Base-by-base conservation (phyloP, 2,888 invertebrate genomes). In the Tetropium fuscum region DNA sequence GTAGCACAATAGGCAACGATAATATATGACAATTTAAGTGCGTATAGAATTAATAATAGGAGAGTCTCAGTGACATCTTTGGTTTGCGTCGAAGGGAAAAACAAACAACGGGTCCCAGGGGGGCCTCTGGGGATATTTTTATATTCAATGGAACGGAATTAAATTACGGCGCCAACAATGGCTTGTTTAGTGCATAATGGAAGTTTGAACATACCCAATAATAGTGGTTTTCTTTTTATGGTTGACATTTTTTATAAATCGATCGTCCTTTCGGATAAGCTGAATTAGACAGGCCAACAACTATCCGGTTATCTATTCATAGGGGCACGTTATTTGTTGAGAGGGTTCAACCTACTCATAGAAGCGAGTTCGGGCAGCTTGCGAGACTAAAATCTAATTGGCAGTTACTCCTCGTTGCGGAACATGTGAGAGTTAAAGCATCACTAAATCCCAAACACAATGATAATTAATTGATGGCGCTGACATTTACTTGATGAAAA, bases 11-110 rank as follows among this genome's bases (percentile, higher is more conserved):
- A 53, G 62, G 27, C 57, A 49, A 48, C 62, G 48, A 58, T 58
- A 64, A 64, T 68, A 61, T 60, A 64, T 53, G 64, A 67, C 69
- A 61, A 66, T 69, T 67, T 66, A 68, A 69, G 66, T 68, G 66
- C 53, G 63, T 54, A 58, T 60, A 59, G 63, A 53, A 57, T 58
- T 61, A 60, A 62, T 59, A 58, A 61, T 54, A 62, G 62, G 49
- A 64, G 34, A 47, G 58, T 53, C 59, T 56, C 62, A 59, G 66
- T 66, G 68, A 66, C 68, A 68, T 68, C 60, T 57, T 60, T 44
- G 55, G 47, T 22, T 45, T 47, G 55, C 49, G 53, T 60, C 57
- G 58, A 59, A 64, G 62, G 64, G 60, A 57, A 64, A 60, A 67
- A 67, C 60, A 63, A 58, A 58, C 59, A 49, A 61, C 58, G 44